Base-by-base conservation (phyloP, 2,797 vertebrate genomes). In the Gallinago stenura region DNA sequence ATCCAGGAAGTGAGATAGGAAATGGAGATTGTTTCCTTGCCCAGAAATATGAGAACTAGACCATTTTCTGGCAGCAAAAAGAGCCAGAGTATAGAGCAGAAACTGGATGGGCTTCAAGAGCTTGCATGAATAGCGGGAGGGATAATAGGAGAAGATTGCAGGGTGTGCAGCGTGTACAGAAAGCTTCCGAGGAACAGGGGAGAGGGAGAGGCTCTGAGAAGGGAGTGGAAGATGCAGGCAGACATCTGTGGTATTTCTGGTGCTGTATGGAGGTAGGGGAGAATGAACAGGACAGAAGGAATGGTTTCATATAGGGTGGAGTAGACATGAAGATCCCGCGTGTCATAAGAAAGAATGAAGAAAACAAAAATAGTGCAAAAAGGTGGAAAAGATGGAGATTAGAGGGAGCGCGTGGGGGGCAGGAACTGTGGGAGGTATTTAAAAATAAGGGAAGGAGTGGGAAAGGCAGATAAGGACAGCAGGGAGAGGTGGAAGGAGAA, bases 71-170 rank as follows among this genome's bases (percentile, higher is more conserved):
- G 83, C 92, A 95, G 87, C 86, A 85, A 91, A 95, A 87, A 66
- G n/a, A 95, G 64, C 35, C 85, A 91, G 93, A 89, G 48, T 39
- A 70, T 43, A 92, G 46, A 90, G 51, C 80, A 93, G 87, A 93
- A 95, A 50, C 95, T 96, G 95, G 95, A 96, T 91, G 92, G 89
- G 92, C 90, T 96, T 97, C 96, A 96, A 96, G 78, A 94, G 95
- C 78, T 73, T 92, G 92, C 68, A 83, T 89, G 83, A 96, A 93
- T 89, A 95, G 95, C 28, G 0, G 11, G 84, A 97, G 33, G 90
- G 62, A 93, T 82, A 96, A 96, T 89, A 92, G 70, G 37, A 86
- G 90, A 96, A 95, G 89, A 96, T 93, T 96, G 89, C 93, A 93
- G 96, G 95, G 89, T 89, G 64, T 26, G 75, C 92, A 92, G 83